These are phyloP conservation scores for Dipus sagitta DNA, from an alignment of 2,797 vertebrate genomes.

Conservation along the genomic window DNA sequence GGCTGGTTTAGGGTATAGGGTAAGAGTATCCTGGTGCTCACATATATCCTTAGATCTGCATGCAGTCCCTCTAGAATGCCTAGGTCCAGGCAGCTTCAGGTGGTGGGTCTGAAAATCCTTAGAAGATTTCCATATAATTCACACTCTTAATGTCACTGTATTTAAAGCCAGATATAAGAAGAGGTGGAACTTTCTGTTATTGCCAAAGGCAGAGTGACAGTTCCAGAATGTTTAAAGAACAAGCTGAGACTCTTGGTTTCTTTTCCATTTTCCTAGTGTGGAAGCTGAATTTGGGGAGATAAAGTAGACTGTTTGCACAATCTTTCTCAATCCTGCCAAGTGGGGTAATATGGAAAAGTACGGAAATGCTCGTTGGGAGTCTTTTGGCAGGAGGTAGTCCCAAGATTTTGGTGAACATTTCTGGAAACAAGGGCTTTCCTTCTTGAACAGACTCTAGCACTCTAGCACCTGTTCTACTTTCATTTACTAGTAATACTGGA, in stretches of 20 bases:
- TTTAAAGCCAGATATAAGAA: background rate
- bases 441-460: background rate
- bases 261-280: slow-evolving; percentile 7
- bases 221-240: background rate
- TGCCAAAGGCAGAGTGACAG: background rate
- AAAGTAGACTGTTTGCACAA: background rate
- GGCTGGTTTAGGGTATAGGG: background rate
- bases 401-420: background rate
- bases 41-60: background rate
- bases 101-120: background rate
- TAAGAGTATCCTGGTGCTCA: background rate
- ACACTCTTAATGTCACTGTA: background rate
- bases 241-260: background rate
- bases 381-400: background rate
- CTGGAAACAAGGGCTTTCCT: background rate
- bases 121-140: background rate
- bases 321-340: slow-evolving; percentile 3
- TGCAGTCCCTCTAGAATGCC: background rate
- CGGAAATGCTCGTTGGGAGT: background rate
- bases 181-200: background rate
- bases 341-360: background rate
- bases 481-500: background rate
- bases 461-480: background rate
- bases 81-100: background rate
- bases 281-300: slow-evolving; percentile 12